phyloP scores from a whole-genome alignment of 2,888 invertebrate genomes.

The Philhelius pedissequus region DNA sequence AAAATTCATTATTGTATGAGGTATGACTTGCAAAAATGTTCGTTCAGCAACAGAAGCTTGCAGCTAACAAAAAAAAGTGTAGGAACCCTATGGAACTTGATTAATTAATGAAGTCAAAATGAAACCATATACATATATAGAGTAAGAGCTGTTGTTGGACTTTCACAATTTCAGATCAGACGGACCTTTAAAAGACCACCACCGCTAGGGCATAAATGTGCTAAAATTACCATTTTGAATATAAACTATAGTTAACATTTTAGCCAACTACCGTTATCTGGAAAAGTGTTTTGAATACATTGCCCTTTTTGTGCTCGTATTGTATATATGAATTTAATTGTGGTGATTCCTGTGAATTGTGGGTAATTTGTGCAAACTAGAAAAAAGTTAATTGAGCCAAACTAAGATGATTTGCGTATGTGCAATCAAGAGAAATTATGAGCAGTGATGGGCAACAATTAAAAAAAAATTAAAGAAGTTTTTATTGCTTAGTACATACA shows the following conservation, averaged over 20 bases:
- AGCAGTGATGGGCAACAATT: too few species aligned
- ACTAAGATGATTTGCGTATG: neutral
- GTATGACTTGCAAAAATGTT: constrained; percentile 17
- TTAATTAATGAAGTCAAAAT: constrained; percentile 18
- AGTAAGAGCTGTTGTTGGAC: neutral
- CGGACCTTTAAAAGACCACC: neutral
- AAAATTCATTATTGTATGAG: constrained; percentile 18
- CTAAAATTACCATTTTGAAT: constrained; percentile 17
- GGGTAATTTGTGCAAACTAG: neutral
- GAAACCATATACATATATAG: neutral
- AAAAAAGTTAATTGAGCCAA: neutral
- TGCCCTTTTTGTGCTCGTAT: neutral
- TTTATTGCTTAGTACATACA: neutral
- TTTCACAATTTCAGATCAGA: neutral
- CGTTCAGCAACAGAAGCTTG: neutral
- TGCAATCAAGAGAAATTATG: neutral
- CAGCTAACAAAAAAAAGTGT: neutral
- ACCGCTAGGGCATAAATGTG: neutral
- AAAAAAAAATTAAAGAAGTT: neutral
- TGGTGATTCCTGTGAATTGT: neutral
- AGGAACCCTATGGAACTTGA: neutral
- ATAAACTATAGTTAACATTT: neutral
- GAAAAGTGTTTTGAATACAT: constrained; percentile 21
- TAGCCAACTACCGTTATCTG: constrained; percentile 21
- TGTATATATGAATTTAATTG: neutral